Conservation (phyloP, 2,113 vertebrate genomes). For the Atlantisia rogersi region DNA sequence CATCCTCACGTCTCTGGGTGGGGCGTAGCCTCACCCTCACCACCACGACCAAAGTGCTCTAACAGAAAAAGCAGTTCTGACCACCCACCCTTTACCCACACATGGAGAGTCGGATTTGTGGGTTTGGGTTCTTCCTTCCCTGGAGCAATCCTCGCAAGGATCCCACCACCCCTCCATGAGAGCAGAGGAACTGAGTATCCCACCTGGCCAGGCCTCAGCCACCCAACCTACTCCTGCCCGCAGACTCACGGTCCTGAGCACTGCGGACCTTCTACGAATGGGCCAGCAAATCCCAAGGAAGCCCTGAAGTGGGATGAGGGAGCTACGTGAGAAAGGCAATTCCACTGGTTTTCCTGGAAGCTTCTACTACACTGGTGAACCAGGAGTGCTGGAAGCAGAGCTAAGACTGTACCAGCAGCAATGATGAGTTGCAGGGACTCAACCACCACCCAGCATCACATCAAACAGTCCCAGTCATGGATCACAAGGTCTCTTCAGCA, state of each 20-base stretch:
- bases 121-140: background rate
- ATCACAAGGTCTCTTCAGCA: no score
- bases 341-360: background rate
- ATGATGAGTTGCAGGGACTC: background rate
- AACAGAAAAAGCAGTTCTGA: conserved; percentile 11
- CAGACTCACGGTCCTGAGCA: background rate
- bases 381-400: background rate
- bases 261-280: rapidly evolving
- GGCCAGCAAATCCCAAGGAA: background rate
- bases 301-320: no score
- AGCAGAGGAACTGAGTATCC: background rate
- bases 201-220: rapidly evolving
- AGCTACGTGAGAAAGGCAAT: background rate
- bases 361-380: background rate
- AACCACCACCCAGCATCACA: background rate
- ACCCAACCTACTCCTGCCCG: background rate
- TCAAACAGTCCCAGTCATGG: no score
- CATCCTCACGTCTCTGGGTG: conserved; percentile 45
- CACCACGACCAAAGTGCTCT: conserved; percentile 9
- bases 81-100: background rate
- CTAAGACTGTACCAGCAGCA: background rate
- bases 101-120: rapidly evolving
- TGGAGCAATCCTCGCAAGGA: background rate
- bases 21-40: background rate
- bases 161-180: background rate